A percentile compares a stretch with the other conserved stretches of the same genome.
Evolutionary conservation across 2,797 vertebrate genomes (phyloP).

Genomic region (Harpagifer antarcticus): DNA sequence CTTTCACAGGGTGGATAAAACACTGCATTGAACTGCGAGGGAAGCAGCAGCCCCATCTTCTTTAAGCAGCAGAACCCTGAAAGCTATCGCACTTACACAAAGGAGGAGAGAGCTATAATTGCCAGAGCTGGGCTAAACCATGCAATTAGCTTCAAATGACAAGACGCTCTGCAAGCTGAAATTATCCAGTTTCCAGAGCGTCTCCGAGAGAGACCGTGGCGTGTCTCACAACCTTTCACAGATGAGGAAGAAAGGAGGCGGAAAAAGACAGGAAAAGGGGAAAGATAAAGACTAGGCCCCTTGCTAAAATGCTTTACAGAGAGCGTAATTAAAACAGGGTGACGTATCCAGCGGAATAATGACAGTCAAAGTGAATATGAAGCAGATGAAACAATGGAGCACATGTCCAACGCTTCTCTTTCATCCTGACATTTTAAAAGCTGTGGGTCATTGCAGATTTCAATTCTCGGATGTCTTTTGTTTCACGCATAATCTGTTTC

Average conservation of each 20-base stretch:
- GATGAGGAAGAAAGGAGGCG: slow-evolving; percentile 49
- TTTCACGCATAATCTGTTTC: neutral
- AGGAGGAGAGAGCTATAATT: slow-evolving; percentile 68
- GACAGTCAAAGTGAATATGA: slow-evolving; percentile 60
- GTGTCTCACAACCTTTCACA: slow-evolving; percentile 66
- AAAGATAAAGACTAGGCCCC: slow-evolving; percentile 57
- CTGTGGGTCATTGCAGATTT: slow-evolving; percentile 24
- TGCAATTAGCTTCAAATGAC: slow-evolving; percentile 79
- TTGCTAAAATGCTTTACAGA: slow-evolving; percentile 77
- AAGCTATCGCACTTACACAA: slow-evolving; percentile 72
- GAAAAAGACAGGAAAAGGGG: slow-evolving; percentile 47
- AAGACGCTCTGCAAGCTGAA: slow-evolving; percentile 72
- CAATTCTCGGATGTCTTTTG: slow-evolving; percentile 1
- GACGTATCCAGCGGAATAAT: slow-evolving; percentile 79
- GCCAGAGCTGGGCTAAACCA: slow-evolving; percentile 71
- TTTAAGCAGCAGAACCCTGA: slow-evolving; percentile 70
- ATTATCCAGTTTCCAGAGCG: slow-evolving; percentile 68
- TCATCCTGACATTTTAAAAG: neutral
- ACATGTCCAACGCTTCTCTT: slow-evolving; percentile 26
- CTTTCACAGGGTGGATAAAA: slow-evolving; percentile 60
- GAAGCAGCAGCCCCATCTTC: slow-evolving; percentile 49
- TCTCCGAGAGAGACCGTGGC: slow-evolving; percentile 43
- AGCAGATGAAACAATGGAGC: slow-evolving; percentile 55
- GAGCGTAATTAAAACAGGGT: slow-evolving; percentile 88
- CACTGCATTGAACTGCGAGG: slow-evolving; percentile 42